A percentile compares a stretch with the other conserved stretches of the same genome.
These are phyloP conservation scores for Agonopterix alstromeriana DNA, from an alignment of 2,888 invertebrate genomes.

Conservation along the genomic window DNA sequence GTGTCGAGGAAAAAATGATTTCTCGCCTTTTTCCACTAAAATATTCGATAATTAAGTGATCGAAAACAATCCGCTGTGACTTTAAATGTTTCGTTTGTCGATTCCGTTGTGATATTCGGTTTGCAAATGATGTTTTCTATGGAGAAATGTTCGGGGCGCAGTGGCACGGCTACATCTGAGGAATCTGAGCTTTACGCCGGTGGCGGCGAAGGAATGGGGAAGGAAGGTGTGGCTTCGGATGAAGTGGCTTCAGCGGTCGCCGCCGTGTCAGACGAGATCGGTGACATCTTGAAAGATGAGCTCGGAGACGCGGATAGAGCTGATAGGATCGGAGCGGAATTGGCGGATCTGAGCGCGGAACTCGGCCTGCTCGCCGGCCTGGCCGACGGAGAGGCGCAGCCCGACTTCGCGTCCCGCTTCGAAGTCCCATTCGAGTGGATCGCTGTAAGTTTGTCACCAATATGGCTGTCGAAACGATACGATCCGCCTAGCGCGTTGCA, in stretches of 20 bases:
- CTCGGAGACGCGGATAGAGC: constrained; percentile 60
- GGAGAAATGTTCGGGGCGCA: constrained; percentile 63
- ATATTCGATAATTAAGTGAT: constrained; percentile 55
- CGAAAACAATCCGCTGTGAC: constrained; percentile 47
- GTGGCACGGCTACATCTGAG: constrained; percentile 45
- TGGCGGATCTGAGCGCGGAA: constrained; percentile 64
- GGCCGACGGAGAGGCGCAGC: constrained; percentile 55
- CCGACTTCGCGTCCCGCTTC: constrained; percentile 61
- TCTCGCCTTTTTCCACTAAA: constrained; percentile 50
- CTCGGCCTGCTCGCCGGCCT: constrained; percentile 62
- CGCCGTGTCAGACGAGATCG: constrained; percentile 66
- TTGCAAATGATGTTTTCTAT: constrained; percentile 69
- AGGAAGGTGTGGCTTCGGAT: constrained; percentile 49
- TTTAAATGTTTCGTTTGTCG: constrained; percentile 69
- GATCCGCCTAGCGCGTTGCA: neutral
- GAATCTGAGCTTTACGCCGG: constrained; percentile 51
- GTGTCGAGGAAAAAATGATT: constrained; percentile 70
- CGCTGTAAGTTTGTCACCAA: constrained; percentile 51
- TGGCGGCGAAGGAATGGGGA: constrained; percentile 40
- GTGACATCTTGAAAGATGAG: constrained; percentile 67
- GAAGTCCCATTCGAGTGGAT: constrained; percentile 32
- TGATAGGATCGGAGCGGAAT: constrained; percentile 61
- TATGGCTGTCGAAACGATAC: constrained; percentile 30
- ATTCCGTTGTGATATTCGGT: constrained; percentile 55
- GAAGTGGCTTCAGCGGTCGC: constrained; percentile 64